Evolutionary conservation across 1,140 invertebrate genomes (phyloP).

Genomic region (Aphaenogaster floridana): DNA sequence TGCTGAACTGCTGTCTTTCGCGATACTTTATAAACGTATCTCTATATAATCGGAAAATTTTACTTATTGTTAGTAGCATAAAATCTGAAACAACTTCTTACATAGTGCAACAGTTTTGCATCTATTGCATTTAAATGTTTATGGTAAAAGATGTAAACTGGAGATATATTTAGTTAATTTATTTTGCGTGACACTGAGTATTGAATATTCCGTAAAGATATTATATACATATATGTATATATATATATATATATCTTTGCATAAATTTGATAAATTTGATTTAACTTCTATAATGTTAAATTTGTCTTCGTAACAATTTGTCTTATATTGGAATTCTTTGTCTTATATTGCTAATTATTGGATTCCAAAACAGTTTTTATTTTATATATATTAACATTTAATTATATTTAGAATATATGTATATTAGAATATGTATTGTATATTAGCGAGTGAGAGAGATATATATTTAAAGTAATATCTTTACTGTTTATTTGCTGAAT

Average conservation of each 20-base stretch:
- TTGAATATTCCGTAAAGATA: neutral
- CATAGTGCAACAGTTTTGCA: neutral
- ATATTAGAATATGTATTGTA: neutral
- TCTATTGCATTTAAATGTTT: neutral
- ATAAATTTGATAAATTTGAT: neutral
- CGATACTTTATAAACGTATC: neutral
- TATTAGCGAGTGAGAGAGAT: neutral
- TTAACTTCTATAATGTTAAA: neutral
- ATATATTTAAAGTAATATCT: neutral
- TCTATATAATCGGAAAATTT: neutral
- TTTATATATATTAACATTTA: neutral
- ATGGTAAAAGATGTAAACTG: neutral
- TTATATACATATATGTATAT: neutral
- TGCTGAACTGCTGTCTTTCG: neutral
- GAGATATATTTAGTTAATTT: neutral
- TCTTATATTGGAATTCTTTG: neutral
- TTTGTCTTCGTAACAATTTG: neutral
- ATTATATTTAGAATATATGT: neutral
- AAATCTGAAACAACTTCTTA: neutral
- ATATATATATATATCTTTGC: neutral
- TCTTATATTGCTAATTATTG: neutral
- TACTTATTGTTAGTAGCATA: neutral
- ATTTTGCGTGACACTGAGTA: neutral
- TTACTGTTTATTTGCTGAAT: conserved; percentile 59
- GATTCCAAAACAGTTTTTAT: neutral